Conservation (phyloP, 1,140 invertebrate genomes). For the Chymomyza costata region DNA sequence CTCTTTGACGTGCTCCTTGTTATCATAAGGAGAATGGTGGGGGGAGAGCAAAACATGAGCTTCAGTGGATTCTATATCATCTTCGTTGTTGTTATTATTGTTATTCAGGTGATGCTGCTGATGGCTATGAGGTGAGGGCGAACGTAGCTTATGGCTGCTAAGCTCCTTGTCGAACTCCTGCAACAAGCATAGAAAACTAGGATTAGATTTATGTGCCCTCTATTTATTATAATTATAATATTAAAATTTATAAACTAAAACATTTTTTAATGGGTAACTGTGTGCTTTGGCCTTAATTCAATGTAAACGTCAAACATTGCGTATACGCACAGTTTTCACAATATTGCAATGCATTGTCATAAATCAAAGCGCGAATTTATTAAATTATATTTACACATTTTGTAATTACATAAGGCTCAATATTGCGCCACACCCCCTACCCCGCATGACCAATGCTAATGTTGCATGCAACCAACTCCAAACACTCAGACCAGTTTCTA, state of each 20-base stretch:
- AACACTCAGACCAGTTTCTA: neutral
- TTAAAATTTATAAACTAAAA: neutral
- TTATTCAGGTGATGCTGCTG: conserved; percentile 24
- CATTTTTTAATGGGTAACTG: conserved; percentile 15
- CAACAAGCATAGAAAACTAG: conserved; percentile 9
- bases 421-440: conserved; percentile 12
- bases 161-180: conserved; percentile 71
- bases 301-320: conserved; percentile 5
- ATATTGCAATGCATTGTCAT: neutral
- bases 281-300: too few species aligned
- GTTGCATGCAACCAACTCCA: neutral
- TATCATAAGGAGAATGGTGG: conserved; percentile 51
- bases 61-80: conserved; percentile 49
- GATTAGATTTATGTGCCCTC: too few species aligned
- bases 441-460: too few species aligned
- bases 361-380: conserved; percentile 25
- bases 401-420: conserved; percentile 36
- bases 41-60: conserved; percentile 41
- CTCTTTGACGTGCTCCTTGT: conserved; percentile 67
- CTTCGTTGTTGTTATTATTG: conserved; percentile 39
- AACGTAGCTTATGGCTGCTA: conserved; percentile 64
- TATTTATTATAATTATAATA: too few species aligned
- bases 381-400: conserved; percentile 42
- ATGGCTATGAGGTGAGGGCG: conserved; percentile 37
- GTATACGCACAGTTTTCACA: conserved; percentile 10